phyloP scores from a whole-genome alignment of 2,888 invertebrate species.

The Oscheius onirici region DNA sequence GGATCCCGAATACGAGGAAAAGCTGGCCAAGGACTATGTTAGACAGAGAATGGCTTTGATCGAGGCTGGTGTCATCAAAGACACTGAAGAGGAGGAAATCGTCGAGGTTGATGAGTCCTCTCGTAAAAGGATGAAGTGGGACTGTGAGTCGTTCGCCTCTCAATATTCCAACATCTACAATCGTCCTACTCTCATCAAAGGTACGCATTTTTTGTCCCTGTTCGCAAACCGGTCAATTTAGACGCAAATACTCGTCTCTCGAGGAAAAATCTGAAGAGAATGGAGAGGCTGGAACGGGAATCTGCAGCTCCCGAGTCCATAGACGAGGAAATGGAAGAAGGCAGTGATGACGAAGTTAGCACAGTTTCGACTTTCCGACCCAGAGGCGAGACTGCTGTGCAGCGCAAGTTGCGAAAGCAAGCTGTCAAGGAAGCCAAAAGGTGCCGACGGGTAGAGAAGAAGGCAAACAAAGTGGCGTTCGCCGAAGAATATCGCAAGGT shows the following conservation, averaged over 20 bases:
- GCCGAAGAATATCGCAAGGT: conserved; percentile 53
- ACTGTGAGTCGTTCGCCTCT: conserved; percentile 73
- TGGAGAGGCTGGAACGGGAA: conserved; percentile 56
- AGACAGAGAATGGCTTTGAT: conserved; percentile 50
- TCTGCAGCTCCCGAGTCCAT: conserved; percentile 48
- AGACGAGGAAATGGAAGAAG: conserved; percentile 44
- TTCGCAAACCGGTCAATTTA: background rate
- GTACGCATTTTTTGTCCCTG: conserved; percentile 10
- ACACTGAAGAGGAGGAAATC: conserved; percentile 49
- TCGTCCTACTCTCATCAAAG: conserved; percentile 85
- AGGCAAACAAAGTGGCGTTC: conserved; percentile 57
- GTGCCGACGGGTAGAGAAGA: conserved; percentile 64
- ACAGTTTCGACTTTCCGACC: conserved; percentile 73
- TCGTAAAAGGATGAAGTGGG: conserved; percentile 63
- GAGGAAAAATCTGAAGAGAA: conserved; percentile 43
- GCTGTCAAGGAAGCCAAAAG: conserved; percentile 82
- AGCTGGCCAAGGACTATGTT: conserved; percentile 47
- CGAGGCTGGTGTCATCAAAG: conserved; percentile 50
- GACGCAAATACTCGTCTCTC: conserved; percentile 48
- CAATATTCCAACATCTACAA: conserved; percentile 91
- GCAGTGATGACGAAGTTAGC: conserved; percentile 42
- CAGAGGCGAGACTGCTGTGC: conserved; percentile 83
- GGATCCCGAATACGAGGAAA: conserved; percentile 63
- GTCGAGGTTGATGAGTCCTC: conserved; percentile 55
- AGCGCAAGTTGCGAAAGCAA: conserved; percentile 83